Evolutionary conservation across 2,113 vertebrate species (phyloP).

Genomic region (Turnix velox): DNA sequence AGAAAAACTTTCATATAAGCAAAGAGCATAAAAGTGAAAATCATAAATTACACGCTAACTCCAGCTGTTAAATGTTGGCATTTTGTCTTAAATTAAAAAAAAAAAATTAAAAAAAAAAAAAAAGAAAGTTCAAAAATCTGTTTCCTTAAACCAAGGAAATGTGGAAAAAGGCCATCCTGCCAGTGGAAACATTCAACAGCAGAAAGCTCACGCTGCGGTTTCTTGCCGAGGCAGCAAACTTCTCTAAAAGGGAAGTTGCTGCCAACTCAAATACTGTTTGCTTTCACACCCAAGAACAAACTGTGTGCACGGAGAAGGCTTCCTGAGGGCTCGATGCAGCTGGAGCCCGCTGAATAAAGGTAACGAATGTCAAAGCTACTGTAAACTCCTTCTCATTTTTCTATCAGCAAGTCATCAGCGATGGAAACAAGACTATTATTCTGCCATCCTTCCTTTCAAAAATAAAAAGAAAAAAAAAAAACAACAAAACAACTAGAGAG

Average conservation of each 20-base stretch:
- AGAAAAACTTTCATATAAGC: slow-evolving; percentile 60
- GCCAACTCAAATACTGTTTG: slow-evolving; percentile 94
- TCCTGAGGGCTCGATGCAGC: slow-evolving; percentile 94
- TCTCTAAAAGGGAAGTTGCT: slow-evolving; percentile 83
- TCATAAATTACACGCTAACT: slow-evolving; percentile 78
- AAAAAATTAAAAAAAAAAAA: slow-evolving; percentile 54
- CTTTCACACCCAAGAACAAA: slow-evolving; percentile 87
- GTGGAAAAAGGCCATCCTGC: slow-evolving; percentile 95
- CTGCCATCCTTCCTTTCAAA: slow-evolving; percentile 39
- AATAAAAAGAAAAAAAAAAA: neutral
- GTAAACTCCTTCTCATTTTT: slow-evolving; percentile 81
- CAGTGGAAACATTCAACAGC: slow-evolving; percentile 80
- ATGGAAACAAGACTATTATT: slow-evolving; percentile 75
- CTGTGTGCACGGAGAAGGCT: slow-evolving; percentile 83
- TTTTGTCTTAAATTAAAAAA: slow-evolving; percentile 71
- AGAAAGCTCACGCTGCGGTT: slow-evolving; percentile 83
- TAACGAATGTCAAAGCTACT: slow-evolving; percentile 91
- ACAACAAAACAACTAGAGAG: neutral
- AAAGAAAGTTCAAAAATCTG: slow-evolving; percentile 88
- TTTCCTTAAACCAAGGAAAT: slow-evolving; percentile 96
- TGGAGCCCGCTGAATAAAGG: slow-evolving; percentile 88
- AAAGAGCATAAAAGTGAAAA: slow-evolving; percentile 65
- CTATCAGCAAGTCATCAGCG: slow-evolving; percentile 82
- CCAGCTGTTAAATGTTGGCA: slow-evolving; percentile 80
- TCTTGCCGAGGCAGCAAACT: slow-evolving; percentile 97